Evolutionary conservation across 1,140 invertebrate genomes (phyloP), one percentile per base, ranked within the genome.

Genomic region (Heliconius eleuchia): DNA sequence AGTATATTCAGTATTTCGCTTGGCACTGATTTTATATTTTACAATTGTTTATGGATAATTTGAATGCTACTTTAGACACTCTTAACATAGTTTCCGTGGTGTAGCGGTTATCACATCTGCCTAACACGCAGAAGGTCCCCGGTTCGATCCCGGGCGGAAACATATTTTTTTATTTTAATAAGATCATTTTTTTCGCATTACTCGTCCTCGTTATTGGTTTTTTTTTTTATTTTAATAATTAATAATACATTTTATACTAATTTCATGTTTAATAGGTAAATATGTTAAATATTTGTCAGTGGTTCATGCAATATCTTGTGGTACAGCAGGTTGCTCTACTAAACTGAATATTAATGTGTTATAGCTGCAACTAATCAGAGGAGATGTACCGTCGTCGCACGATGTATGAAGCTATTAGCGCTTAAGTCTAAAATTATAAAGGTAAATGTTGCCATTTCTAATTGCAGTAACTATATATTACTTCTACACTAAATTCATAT

Each of bases 71-170:
- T 74, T 74, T 74, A 30, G 27, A 11, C 1, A 3, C 0, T 1
- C 19, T 4, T 1, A 50, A 0, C 11, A 73, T 46, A 34, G 85
- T 86, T 86, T 86, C 85, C 85, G 85, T 86, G 85, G 85, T 86
- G 85, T 87, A 87, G 85, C 84, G 85, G 85, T 87, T 87, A 87
- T 87, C 85, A 87, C 85, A 87, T 87, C 84, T 87, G 85, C 85
- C 85, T 87, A 87, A 87, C 87, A 88, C 86, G 86, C 87, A 87
- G 86, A 87, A 87, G 87, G 87, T 78, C 86, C 86, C 85, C 87
- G 87, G 85, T 89, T 89, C 86, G 87, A 89, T 89, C 86, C 86
- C 86, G 87, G 87, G 87, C 86, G 86, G 87, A 87, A 89, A 87
- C 87, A 89, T 72, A 23, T 13, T 50, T 79, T 30, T 30, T 30